Base-by-base conservation (phyloP, 2,888 invertebrate genomes). In the Drosophila austrosaltans region DNA sequence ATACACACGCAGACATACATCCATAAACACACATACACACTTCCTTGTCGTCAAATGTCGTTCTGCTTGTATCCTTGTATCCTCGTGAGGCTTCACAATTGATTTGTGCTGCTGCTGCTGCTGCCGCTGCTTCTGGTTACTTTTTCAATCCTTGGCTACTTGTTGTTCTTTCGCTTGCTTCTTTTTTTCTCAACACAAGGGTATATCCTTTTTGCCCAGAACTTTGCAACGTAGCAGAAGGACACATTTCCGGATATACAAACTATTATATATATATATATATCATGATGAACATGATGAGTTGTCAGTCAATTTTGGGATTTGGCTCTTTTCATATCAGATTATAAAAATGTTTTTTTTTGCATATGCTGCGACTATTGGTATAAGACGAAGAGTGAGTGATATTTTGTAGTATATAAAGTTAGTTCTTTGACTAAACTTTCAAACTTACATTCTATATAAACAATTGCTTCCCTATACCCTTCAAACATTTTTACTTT, bases 51-150 rank as follows among this genome's bases (percentile, higher is more conserved):
- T 64, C 70, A 77, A 60, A 60, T 63, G 67, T 70, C 65, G 60
- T 70, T 60, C 69, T 28, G 16, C 66, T 32, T 53, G 53, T 56
- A 30, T 66, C 65, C 61, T 16, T 32, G 48, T 63, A 40, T 54
- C 25, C 20, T 58, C 69, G 53, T 65, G 76, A 63, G 76, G 79
- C 71, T 62, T 74, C 69, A 72, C 80, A 78, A 80, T 81, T 81
- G 81, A 77, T 82, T 82, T 74, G 72, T 68, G 48, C 44, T 54
- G 60, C 53, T 64, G 57, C 48, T 53, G 40, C 16, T 53, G 56
- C 16, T 16, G 16, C 16, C 16, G 16, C 32, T 56, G 56, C 32
- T 36, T 32, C 63, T 67, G 68, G 68, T 68, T 72, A 66, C 82
- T 72, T 57, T 57, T 68, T 66, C 75, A 81, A 80, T 80, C 72